These are phyloP conservation scores for Trissonchulus sp. DNA, from an alignment of 2,888 invertebrate species.

Conservation along the genomic window DNA sequence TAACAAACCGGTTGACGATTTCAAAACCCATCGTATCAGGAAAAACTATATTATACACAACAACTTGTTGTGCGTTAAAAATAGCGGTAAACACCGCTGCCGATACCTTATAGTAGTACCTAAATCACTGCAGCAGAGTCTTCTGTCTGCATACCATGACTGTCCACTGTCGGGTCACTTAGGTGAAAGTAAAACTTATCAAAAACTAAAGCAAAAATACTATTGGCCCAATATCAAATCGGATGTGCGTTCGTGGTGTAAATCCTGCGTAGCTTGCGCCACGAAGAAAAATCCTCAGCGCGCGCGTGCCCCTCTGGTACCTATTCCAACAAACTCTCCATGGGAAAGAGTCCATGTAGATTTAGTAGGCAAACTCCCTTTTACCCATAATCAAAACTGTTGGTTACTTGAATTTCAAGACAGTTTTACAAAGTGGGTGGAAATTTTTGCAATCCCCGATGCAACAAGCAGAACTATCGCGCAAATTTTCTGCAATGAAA, in stretches of 20 bases:
- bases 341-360: conserved; percentile 29
- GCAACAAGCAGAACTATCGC: neutral
- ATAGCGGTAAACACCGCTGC: too few species aligned
- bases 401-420: too few species aligned
- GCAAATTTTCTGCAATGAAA: conserved; percentile 18
- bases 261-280: conserved; percentile 28
- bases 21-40: too few species aligned
- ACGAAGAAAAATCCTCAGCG: neutral
- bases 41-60: too few species aligned
- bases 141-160: conserved; percentile 36
- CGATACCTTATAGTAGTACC: conserved; percentile 37
- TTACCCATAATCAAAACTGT: too few species aligned
- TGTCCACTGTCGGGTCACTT: conserved; percentile 31
- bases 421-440: too few species aligned
- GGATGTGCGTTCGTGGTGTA: conserved; percentile 30
- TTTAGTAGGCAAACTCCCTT: conserved; percentile 29
- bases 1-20: too few species aligned
- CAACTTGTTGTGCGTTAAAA: too few species aligned
- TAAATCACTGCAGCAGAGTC: conserved; percentile 26
- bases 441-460: conserved; percentile 7
- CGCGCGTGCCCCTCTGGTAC: neutral
- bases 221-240: conserved; percentile 33
- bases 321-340: conserved; percentile 21
- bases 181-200: too few species aligned
- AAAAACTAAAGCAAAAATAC: conserved; percentile 26